Evolutionary conservation across 2,797 vertebrate genomes (phyloP), one percentile per base, ranked within the genome.

Genomic region (Thaleichthys pacificus): DNA sequence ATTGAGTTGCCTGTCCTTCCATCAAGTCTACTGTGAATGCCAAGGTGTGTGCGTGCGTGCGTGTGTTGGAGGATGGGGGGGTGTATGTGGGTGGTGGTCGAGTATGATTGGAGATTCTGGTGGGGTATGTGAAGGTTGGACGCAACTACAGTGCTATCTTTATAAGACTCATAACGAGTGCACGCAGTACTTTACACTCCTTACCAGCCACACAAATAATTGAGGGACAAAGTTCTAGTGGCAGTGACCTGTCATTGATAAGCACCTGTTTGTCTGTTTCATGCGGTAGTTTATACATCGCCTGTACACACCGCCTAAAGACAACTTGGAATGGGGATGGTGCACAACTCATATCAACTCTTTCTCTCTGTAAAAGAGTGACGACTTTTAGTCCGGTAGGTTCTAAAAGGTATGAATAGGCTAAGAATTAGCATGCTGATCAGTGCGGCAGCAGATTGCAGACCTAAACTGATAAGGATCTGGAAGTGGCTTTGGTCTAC

Each of bases 401-500:
- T 62, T 28, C 5, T 62, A 47, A 11, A 11, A 47, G 14, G 14
- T 28, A 62, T 32, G 61, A 26, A 62, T 28, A 62, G 12, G 26
- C 4, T 15, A 5, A 47, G 60, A 61, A 58, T 68, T 57, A 68
- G 17, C 54, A 56, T 58, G 30, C 67, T 26, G 30, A 68, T 70
- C 61, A 30, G 26, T 15, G 66, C 72, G 38, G 67, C 30, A 26
- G 58, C 70, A 64, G 65, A 30, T 58, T 62, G 35, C 71, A 67
- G 66, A 28, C 51, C 58, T 68, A 26, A 68, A 38, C 38, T 68
- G 42, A 73, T 66, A 69, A 70, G 56, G 64, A 65, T 57, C 54
- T 19, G n/a, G 64, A 32, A 66, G 22, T 66, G 60, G 72, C 42
- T 51, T 72, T 82, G 80, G 72, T 81, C 56, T 72, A 82, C 68